Conservation (phyloP, 2,113 vertebrate species). For the Oenanthe oenanthe region DNA sequence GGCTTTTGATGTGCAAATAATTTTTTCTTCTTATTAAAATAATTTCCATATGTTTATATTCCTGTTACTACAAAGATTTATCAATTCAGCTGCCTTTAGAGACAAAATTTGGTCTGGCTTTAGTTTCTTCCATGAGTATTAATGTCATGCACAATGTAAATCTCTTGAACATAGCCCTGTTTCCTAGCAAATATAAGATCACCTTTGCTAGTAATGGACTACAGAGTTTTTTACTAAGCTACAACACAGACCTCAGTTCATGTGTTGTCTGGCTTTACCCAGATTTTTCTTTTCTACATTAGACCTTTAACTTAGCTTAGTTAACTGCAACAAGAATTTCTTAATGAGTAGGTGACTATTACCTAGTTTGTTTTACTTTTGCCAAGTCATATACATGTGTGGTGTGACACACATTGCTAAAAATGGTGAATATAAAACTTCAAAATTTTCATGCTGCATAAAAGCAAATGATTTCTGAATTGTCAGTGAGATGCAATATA, state of each 20-base stretch:
- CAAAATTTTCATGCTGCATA: neutral
- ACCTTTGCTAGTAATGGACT: neutral
- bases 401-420: neutral
- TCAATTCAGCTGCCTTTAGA: neutral
- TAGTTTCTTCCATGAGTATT: neutral
- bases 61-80: neutral
- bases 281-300: neutral
- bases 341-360: neutral
- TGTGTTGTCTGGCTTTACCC: neutral
- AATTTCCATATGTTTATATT: slow-evolving; percentile 7
- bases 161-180: neutral
- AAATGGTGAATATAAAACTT: neutral
- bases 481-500: neutral
- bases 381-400: neutral
- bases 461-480: neutral
- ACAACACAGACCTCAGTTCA: neutral
- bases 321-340: neutral
- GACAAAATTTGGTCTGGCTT: neutral
- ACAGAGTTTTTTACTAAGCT: neutral
- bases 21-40: neutral
- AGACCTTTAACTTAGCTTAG: neutral
- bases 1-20: slow-evolving; percentile 54
- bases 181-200: neutral
- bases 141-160: neutral
- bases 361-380: neutral